phyloP scores from a whole-genome alignment of 2,888 invertebrate genomes.

The Pycnomerus fuliginosus region DNA sequence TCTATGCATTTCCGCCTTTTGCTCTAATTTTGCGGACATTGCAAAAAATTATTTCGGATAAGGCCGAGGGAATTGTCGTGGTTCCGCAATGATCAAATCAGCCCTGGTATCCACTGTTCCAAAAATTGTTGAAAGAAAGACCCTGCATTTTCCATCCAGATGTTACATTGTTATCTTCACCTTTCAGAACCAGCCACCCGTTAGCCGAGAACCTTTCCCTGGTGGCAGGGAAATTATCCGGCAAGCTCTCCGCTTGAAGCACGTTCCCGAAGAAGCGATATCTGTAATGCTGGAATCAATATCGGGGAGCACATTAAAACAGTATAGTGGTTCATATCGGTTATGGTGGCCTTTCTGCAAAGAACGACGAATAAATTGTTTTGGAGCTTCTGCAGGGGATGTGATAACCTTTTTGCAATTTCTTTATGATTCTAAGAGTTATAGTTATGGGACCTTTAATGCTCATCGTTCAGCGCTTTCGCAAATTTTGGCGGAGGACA shows the following conservation, averaged over 20 bases:
- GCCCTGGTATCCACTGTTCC: constrained; percentile 38
- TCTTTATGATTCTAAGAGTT: no score
- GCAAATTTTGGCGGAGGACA: no score
- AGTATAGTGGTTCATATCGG: constrained; percentile 26
- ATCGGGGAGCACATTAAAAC: constrained; percentile 25
- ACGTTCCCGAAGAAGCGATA: constrained; percentile 16
- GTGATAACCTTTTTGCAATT: no score
- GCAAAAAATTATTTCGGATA: constrained; percentile 36
- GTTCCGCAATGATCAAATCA: constrained; percentile 36
- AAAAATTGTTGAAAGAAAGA: constrained; percentile 5
- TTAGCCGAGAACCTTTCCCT: no score
- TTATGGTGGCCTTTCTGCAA: constrained; percentile 25
- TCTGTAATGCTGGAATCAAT: constrained; percentile 24
- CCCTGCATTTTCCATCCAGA: constrained; percentile 28
- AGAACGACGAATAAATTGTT: no score
- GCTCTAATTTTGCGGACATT: no score
- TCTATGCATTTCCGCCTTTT: constrained; percentile 18
- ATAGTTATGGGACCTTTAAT: no score
- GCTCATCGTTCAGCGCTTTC: no score
- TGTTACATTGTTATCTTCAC: constrained; percentile 29
- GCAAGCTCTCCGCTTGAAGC: constrained; percentile 26
- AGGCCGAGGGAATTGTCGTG: constrained; percentile 36
- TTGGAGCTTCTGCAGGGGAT: constrained; percentile 25
- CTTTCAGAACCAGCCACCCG: constrained; percentile 34
- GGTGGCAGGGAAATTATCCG: constrained; percentile 33